Conservation (phyloP, 2,113 vertebrate genomes). For the Xiphophorus hellerii region DNA sequence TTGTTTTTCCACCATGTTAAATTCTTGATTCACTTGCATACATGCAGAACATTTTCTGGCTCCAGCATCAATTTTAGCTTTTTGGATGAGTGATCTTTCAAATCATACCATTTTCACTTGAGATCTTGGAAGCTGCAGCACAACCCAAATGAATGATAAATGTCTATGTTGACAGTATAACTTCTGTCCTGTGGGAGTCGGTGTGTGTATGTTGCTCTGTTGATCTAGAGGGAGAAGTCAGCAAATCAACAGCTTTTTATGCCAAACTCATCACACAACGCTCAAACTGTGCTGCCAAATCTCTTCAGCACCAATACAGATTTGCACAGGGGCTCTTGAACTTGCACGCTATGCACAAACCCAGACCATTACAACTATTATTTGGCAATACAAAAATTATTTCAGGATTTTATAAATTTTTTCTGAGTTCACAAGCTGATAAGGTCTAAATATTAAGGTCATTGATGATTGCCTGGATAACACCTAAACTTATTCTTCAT, state of each 20-base stretch:
- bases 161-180: slow-evolving; percentile 13
- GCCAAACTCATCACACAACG: slow-evolving; percentile 68
- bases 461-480: slow-evolving; percentile 52
- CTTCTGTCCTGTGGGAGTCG: background rate
- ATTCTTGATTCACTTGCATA: background rate
- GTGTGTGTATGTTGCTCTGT: slow-evolving; percentile 44
- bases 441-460: slow-evolving; percentile 58
- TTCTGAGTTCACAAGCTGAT: slow-evolving; percentile 43
- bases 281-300: slow-evolving; percentile 62
- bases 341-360: no score
- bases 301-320: slow-evolving; percentile 50
- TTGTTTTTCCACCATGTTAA: background rate
- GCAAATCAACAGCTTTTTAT: slow-evolving; percentile 72
- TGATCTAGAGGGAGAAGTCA: slow-evolving; percentile 75
- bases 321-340: slow-evolving; percentile 21
- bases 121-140: background rate
- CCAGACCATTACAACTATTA: slow-evolving; percentile 2
- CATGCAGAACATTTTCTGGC: background rate
- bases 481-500: slow-evolving; percentile 53
- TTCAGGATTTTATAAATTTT: slow-evolving; percentile 35
- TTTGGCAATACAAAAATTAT: slow-evolving; percentile 41
- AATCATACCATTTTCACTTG: background rate
- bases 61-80: background rate
- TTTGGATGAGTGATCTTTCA: slow-evolving; percentile 1
- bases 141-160: slow-evolving; percentile 14